Evolutionary conservation across 2,113 vertebrate genomes (phyloP).

Genomic region (Mesitornis unicolor): DNA sequence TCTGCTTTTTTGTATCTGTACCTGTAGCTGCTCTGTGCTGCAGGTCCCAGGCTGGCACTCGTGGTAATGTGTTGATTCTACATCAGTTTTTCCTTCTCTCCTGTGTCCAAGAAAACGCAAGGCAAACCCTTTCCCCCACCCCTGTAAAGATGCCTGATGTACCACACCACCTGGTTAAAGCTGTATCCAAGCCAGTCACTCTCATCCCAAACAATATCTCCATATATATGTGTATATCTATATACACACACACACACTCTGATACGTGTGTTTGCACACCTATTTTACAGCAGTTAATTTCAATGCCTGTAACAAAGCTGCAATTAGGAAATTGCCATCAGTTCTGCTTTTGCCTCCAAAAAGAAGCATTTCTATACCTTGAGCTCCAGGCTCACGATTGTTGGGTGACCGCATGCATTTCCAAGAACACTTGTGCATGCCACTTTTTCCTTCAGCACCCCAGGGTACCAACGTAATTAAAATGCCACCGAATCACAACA

Average conservation of each 20-base stretch:
- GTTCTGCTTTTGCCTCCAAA: neutral
- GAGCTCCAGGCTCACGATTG: neutral
- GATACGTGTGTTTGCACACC: neutral
- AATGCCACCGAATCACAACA: neutral
- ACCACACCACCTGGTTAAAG: neutral
- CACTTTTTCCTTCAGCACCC: neutral
- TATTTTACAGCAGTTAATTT: neutral
- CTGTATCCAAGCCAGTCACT: neutral
- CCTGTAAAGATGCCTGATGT: neutral
- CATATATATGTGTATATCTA: neutral
- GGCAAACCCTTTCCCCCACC: neutral
- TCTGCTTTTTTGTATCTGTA: neutral
- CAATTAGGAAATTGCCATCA: neutral
- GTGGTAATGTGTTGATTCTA: neutral
- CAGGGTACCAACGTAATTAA: neutral
- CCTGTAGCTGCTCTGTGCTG: neutral
- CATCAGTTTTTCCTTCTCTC: neutral
- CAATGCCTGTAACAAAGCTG: neutral
- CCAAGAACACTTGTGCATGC: neutral
- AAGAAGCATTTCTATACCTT: neutral
- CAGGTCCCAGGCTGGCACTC: neutral
- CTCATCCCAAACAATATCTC: neutral
- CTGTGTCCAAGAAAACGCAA: neutral
- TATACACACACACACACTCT: too few species aligned
- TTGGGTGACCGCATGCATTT: rapidly evolving